Evolutionary conservation across 2,888 invertebrate species (phyloP), one percentile per base, ranked within the genome.

Genomic region (Ichneumoninae sp.): DNA sequence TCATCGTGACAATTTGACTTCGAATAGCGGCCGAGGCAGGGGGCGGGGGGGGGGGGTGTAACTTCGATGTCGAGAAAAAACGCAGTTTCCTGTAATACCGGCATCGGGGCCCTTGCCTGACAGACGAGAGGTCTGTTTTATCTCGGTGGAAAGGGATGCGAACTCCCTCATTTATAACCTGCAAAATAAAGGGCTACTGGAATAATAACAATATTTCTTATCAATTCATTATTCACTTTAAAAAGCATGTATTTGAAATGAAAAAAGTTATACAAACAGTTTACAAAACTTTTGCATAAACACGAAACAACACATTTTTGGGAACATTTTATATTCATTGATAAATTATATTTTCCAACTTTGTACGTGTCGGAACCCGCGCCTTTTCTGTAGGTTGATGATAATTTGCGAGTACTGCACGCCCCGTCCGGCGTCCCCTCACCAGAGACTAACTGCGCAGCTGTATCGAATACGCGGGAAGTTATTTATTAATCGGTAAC

Each of bases 401-500:
- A 63, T n/a, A 30, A 63, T n/a, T 60, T 16, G n/a, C 3, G 50
- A 54, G 66, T 63, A 73, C 78, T 68, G 78, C 44, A 26, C 5
- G 57, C 16, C 13, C 16, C 16, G 16, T 10, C 40, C 7, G 40
- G 44, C 16, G 3, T 13, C 66, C 54, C 26, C 26, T 30, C 36
- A 57, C 50, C 26, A 57, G 26, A 63, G 16, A 19, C 52, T 63
- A 8, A 52, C 71, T 54, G 36, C 71, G 68, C 65, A 63, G n/a
- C 63, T 44, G 22, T 66, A 26, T 57, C n/a, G n/a, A 33, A 44
- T 71, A 68, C 81, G 84, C 84, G 84, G 84, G 84, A 85, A 65
- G 47, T 47, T 1, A 30, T 57, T 75, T 13, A 40, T 57, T 26
- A 10, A 33, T 66, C 4, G 13, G n/a, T 16, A 36, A 71, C 1